Evolutionary conservation across 2,797 vertebrate species (phyloP), one percentile per base, ranked within the genome.

Genomic region (Hydrolagus colliei): DNA sequence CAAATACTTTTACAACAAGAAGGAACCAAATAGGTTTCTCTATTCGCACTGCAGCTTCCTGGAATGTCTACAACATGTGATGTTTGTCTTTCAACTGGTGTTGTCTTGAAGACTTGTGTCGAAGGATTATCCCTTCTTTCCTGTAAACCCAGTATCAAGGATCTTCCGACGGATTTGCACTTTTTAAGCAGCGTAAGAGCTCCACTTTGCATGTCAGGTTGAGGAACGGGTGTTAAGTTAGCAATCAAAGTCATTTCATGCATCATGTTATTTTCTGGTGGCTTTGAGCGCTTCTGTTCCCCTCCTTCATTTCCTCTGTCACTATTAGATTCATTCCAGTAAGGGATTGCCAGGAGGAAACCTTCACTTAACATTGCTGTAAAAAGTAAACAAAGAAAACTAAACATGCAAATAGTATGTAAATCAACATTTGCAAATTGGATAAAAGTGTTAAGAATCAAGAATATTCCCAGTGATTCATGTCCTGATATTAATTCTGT

Each of bases 1-100:
- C 96, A 99, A 89, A 99, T 96, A 92, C 97, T 97, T 91, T 97
- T 96, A 89, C 97, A 99, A 88, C 93, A 97, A 59, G 97, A 91
- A 13, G 96, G 97, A 88, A 98, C 97, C 89, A 97, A 89, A 90
- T 96, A 98, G 7, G 96, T 93, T 84, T 95, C 93, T n/a, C 94
- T 93, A 2, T 88, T 91, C 6, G 87, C 86, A 11, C 89, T 89
- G 71, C 73, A 86, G 4, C 88, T 91, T 86, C 90, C 91, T 0
- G 92, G 94, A 87, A 92, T 92, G 20, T 93, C 92, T 0, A 90
- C 87, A 62, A 91, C 88, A 71, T 91, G 88, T 18, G 79, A 84
- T 10, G 0, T 41, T 18, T 84, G 79, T 65, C 65, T 84, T 67
- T 27, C 9, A 35, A 84, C 71, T 11, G 65, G 32, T 16, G 79